phyloP scores from a whole-genome alignment of 1,140 invertebrate species.

The Drosophila neocordata region DNA sequence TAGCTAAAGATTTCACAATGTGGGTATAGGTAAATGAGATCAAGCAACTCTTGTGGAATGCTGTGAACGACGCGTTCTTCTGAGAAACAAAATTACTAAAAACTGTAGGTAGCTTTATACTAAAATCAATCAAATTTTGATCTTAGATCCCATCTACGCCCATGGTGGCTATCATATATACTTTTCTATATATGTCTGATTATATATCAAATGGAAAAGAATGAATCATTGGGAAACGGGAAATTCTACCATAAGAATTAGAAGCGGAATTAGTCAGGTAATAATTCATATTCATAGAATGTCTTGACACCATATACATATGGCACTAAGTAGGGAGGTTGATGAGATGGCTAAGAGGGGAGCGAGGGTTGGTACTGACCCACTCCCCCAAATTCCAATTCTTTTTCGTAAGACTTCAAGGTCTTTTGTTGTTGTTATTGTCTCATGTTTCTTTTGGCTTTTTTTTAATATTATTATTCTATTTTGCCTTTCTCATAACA shows the following conservation, averaged over 20 bases:
- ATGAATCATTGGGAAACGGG: neutral
- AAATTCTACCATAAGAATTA: neutral
- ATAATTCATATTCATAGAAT: neutral
- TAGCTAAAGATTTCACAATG: too few species aligned
- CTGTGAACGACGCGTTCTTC: too few species aligned
- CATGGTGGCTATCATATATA: neutral
- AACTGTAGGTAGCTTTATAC: too few species aligned
- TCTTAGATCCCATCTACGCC: neutral
- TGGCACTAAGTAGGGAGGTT: too few species aligned
- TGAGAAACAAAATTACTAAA: too few species aligned
- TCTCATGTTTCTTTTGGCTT: neutral
- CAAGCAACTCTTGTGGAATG: too few species aligned
- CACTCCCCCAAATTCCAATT: constrained; percentile 2
- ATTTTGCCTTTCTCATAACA: neutral
- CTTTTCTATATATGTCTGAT: neutral
- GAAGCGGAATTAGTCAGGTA: neutral
- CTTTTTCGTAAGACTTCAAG: neutral
- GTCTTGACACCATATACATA: neutral
- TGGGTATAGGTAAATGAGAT: too few species aligned
- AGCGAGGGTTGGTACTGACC: neutral
- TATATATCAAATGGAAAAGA: too few species aligned
- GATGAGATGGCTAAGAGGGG: neutral
- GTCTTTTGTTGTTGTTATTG: neutral
- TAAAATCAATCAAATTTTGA: too few species aligned
- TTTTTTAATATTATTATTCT: neutral